Conservation (phyloP, 2,888 invertebrate genomes). For the Pasiphila rectangulata region DNA sequence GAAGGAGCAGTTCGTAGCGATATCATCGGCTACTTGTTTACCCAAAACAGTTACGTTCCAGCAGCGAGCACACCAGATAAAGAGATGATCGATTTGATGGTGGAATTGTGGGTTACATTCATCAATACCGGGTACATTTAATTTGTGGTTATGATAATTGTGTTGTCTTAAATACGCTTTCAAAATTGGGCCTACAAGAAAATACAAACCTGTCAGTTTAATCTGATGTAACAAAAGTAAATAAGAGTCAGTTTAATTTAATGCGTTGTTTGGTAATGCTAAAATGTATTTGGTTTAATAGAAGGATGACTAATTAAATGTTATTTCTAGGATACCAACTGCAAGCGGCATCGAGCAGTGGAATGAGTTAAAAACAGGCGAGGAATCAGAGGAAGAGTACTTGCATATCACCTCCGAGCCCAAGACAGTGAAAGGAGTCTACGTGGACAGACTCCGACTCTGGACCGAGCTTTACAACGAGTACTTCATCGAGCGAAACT, state of each 20-base stretch:
- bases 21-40: slow-evolving; percentile 77
- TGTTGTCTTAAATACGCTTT: neutral
- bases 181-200: too few relatives aligned
- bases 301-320: too few relatives aligned
- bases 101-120: slow-evolving; percentile 66
- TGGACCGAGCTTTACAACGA: slow-evolving; percentile 60
- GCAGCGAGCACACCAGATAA: slow-evolving; percentile 36
- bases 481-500: slow-evolving; percentile 53
- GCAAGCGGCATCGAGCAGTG: slow-evolving; percentile 40
- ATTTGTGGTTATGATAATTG: neutral
- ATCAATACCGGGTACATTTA: slow-evolving; percentile 73
- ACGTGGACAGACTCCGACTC: slow-evolving; percentile 47
- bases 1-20: slow-evolving; percentile 78
- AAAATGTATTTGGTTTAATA: too few relatives aligned
- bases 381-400: slow-evolving; percentile 47
- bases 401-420: slow-evolving; percentile 45
- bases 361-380: slow-evolving; percentile 38
- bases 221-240: too few relatives aligned
- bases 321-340: slow-evolving; percentile 49
- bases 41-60: slow-evolving; percentile 36
- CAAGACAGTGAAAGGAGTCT: slow-evolving; percentile 40
- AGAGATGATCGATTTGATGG: slow-evolving; percentile 42
- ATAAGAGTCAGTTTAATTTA: neutral
- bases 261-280: neutral
- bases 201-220: too few relatives aligned